Conservation (phyloP, 30 jellyfish, hydroid and myxozoan genomes). For the Aurelia aurita complex sp. Pacific region DNA sequence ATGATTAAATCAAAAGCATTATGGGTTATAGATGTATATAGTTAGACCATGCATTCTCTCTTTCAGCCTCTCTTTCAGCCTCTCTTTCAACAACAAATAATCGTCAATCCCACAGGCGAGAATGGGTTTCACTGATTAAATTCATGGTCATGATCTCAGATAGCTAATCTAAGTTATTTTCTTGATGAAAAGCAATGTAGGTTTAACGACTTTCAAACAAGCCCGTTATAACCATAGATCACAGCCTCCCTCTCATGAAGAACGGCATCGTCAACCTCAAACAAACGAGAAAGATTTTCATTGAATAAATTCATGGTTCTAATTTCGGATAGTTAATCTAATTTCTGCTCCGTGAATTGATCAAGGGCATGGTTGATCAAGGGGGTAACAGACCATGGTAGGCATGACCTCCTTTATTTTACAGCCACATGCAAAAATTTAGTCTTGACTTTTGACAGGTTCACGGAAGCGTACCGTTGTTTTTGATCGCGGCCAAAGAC, state of each 20-base stretch:
- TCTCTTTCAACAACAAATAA: too few relatives aligned
- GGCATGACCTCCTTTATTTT: slow-evolving; percentile 45
- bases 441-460: slow-evolving; percentile 46
- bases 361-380: slow-evolving; percentile 41
- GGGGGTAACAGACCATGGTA: slow-evolving; percentile 20
- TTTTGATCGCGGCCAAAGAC: slow-evolving; percentile 57
- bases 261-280: too few relatives aligned
- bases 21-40: slow-evolving; percentile 18
- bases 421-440: slow-evolving; percentile 58
- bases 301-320: background rate
- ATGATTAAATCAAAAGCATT: slow-evolving; percentile 8
- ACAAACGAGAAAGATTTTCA: background rate
- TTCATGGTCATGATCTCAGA: too few relatives aligned
- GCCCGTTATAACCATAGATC: too few relatives aligned
- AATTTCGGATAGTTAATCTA: background rate
- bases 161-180: too few relatives aligned
- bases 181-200: too few relatives aligned
- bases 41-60: slow-evolving; percentile 40
- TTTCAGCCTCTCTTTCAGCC: slow-evolving; percentile 8
- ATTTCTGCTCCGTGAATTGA: slow-evolving; percentile 18
- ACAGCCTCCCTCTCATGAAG: too few relatives aligned
- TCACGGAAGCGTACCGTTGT: slow-evolving; percentile 72
- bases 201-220: too few relatives aligned
- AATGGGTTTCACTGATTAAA: too few relatives aligned
- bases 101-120: too few relatives aligned